A percentile compares a stretch with the other conserved stretches of the same genome.
Conservation (phyloP, 2,797 vertebrate genomes). For the Takifugu rubripes region DNA sequence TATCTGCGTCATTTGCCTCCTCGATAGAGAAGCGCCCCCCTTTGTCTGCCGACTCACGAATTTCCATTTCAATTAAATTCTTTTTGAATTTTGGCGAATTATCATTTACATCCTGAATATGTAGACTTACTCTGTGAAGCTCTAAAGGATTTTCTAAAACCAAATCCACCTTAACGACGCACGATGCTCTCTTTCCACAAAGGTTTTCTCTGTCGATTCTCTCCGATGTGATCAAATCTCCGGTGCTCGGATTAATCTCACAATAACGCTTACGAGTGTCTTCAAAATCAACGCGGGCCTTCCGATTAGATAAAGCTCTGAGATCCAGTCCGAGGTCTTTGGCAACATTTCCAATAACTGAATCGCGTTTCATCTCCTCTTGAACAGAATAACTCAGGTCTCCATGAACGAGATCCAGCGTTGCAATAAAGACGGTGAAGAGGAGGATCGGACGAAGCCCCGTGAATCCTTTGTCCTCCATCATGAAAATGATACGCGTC, state of each 20-base stretch:
- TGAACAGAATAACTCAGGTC: constrained; percentile 53
- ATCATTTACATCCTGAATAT: constrained; percentile 79
- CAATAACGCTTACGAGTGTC: constrained; percentile 38
- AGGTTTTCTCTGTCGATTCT: constrained; percentile 69
- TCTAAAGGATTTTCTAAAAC: constrained; percentile 76
- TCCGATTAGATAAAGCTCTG: constrained; percentile 33
- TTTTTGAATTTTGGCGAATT: constrained; percentile 73
- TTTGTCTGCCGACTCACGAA: constrained; percentile 40
- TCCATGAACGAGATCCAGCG: constrained; percentile 26
- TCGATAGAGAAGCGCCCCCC: constrained; percentile 61
- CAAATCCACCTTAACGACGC: constrained; percentile 69
- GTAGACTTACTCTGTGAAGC: constrained; percentile 61
- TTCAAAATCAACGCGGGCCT: constrained; percentile 54
- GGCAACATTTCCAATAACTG: constrained; percentile 49
- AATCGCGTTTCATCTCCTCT: constrained; percentile 46
- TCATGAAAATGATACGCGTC: background rate
- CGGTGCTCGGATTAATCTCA: constrained; percentile 50
- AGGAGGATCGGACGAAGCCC: background rate
- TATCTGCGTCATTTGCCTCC: constrained; percentile 69
- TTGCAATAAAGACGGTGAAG: constrained; percentile 20
- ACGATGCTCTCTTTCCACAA: constrained; percentile 59
- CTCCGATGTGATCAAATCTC: constrained; percentile 57
- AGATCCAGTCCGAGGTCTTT: constrained; percentile 63
- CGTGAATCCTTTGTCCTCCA: constrained; percentile 30
- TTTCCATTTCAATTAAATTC: constrained; percentile 66